Evolutionary conservation across 2,113 vertebrate genomes (phyloP).

Genomic region (Arenaria interpres): DNA sequence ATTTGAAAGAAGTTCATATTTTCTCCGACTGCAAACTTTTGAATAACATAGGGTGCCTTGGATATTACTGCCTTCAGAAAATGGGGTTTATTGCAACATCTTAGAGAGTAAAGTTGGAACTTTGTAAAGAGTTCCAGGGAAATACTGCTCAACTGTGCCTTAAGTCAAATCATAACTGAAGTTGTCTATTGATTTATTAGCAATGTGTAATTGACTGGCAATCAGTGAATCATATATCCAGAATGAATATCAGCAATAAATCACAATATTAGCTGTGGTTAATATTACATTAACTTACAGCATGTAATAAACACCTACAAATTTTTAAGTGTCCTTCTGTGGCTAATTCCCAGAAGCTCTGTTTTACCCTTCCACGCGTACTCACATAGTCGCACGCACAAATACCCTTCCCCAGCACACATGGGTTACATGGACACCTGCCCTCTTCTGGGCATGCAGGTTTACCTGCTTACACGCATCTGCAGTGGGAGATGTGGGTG

Average conservation of each 20-base stretch:
- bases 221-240: not conserved
- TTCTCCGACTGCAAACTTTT: not conserved
- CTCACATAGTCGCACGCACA: not conserved
- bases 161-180: not conserved
- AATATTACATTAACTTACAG: not conserved
- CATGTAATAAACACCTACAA: not conserved
- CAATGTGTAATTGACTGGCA: not conserved
- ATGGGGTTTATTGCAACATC: not conserved
- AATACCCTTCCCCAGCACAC: not conserved
- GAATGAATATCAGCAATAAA: not conserved
- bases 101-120: not conserved
- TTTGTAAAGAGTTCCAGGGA: not conserved
- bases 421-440: not conserved
- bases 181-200: not conserved
- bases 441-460: not conserved
- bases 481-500: not conserved
- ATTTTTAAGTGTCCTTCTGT: not conserved
- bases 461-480: not conserved
- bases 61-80: not conserved
- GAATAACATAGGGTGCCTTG: not conserved
- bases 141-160: not conserved
- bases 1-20: not conserved
- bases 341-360: not conserved
- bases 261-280: not conserved
- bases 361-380: fast-evolving